Percentiles rank a stretch among this genome's conserved stretches.
Evolutionary conservation across 1,140 invertebrate genomes (phyloP).

Genomic region (Diachasma alloeum): DNA sequence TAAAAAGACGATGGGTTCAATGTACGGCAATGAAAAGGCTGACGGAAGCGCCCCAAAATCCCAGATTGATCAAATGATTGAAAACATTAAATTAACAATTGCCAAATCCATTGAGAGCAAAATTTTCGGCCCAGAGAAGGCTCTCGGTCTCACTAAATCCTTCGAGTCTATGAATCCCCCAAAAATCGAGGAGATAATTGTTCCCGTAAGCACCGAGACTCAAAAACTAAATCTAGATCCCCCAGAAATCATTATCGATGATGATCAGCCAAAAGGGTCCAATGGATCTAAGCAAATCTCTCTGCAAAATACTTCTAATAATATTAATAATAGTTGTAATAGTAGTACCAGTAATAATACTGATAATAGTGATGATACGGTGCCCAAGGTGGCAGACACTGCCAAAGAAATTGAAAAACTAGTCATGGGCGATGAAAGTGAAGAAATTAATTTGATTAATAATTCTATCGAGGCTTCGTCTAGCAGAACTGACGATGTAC

Average conservation of each 20-base stretch:
- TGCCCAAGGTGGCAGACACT: constrained; percentile 63
- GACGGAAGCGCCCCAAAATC: constrained; percentile 46
- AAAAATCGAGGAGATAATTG: constrained; percentile 57
- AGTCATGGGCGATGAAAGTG: constrained; percentile 61
- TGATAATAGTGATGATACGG: constrained; percentile 48
- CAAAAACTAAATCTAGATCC: constrained; percentile 47
- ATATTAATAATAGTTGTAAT: constrained; percentile 5
- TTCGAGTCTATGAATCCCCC: constrained; percentile 48
- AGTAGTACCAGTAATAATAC: constrained; percentile 22
- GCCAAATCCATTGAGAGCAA: constrained; percentile 58
- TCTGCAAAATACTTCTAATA: constrained; percentile 4
- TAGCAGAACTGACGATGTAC: constrained; percentile 4
- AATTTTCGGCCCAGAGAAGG: constrained; percentile 52
- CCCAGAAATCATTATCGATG: constrained; percentile 48
- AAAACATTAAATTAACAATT: constrained; percentile 58
- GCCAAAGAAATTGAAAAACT: constrained; percentile 66
- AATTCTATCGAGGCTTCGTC: constrained; percentile 4
- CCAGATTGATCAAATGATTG: constrained; percentile 61
- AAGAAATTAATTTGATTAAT: constrained; percentile 31
- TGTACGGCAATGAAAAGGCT: constrained; percentile 46
- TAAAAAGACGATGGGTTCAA: constrained; percentile 54
- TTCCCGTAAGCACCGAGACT: constrained; percentile 52
- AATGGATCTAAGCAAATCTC: constrained; percentile 42
- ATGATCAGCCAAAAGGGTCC: constrained; percentile 48
- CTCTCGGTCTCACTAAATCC: constrained; percentile 46